A percentile compares a stretch with the other conserved stretches of the same genome.
phyloP scores from a whole-genome alignment of 2,888 invertebrate species.

The Tenthredo mesomela region DNA sequence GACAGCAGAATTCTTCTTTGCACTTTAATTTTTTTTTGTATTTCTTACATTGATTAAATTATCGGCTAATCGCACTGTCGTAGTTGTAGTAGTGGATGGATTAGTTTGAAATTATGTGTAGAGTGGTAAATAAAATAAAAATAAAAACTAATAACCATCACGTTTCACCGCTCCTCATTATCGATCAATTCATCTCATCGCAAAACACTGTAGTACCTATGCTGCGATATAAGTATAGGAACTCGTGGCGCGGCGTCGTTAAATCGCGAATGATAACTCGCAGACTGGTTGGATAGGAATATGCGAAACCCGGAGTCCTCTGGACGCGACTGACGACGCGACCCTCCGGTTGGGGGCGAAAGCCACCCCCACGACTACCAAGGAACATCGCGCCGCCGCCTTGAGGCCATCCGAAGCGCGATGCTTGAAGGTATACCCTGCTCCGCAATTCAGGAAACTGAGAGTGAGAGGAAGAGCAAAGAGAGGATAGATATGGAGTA shows the following conservation, averaged over 20 bases:
- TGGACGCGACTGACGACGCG: slow-evolving; percentile 68
- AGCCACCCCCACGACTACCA: slow-evolving; percentile 57
- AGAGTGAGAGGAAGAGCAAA: slow-evolving; percentile 57
- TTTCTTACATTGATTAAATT: not conserved
- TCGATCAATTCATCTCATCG: not conserved
- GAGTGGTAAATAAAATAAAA: not conserved
- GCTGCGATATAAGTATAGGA: not conserved
- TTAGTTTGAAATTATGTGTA: not conserved
- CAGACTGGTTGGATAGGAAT: slow-evolving; percentile 47
- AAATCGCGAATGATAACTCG: slow-evolving; percentile 39
- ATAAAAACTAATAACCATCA: slow-evolving; percentile 4
- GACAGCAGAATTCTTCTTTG: not conserved
- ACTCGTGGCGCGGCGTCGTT: slow-evolving; percentile 16
- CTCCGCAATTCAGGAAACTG: slow-evolving; percentile 58
- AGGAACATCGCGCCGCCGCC: slow-evolving; percentile 66
- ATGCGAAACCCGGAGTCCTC: slow-evolving; percentile 69
- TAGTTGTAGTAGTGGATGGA: not conserved
- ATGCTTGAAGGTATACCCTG: slow-evolving; percentile 54
- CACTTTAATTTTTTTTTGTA: not conserved
- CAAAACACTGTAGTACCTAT: slow-evolving; percentile 4
- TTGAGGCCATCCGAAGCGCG: slow-evolving; percentile 62
- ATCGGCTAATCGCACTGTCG: slow-evolving; percentile 4
- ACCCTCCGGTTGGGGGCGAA: slow-evolving; percentile 58
- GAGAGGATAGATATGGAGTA: slow-evolving; percentile 34
- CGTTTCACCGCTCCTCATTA: slow-evolving; percentile 15